Percentiles rank a stretch among this genome's conserved stretches.
Evolutionary conservation across 2,888 invertebrate species (phyloP).

Genomic region (Tribolium freemani): DNA sequence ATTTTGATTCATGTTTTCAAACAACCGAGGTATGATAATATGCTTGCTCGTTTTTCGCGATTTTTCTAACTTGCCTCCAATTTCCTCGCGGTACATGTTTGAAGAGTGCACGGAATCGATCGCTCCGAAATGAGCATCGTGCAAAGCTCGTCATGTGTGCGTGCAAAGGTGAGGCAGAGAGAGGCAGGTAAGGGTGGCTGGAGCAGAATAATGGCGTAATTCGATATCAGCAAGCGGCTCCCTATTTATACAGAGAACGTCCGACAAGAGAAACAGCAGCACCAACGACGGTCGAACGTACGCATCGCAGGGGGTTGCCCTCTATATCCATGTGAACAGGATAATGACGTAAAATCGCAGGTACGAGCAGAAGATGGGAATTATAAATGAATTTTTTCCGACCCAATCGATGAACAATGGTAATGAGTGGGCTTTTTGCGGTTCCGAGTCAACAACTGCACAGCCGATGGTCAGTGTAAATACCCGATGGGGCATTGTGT

Average conservation of each 20-base stretch:
- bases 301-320: constrained; percentile 32
- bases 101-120: neutral
- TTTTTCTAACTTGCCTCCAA: no score
- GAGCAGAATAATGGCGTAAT: constrained; percentile 64
- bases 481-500: constrained; percentile 51
- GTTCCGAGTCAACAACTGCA: constrained; percentile 53
- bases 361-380: constrained; percentile 2
- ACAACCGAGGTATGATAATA: no score
- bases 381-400: constrained; percentile 9
- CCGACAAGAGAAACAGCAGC: constrained; percentile 51
- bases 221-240: constrained; percentile 64
- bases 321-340: constrained; percentile 26
- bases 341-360: constrained; percentile 29
- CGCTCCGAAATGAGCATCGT: constrained; percentile 31
- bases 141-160: constrained; percentile 17
- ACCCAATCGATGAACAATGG: constrained; percentile 1
- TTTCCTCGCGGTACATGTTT: neutral
- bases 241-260: constrained; percentile 62
- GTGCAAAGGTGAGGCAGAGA: constrained; percentile 46
- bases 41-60: no score
- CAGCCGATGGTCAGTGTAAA: constrained; percentile 51
- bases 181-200: constrained; percentile 63
- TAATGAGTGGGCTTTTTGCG: constrained; percentile 39
- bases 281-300: constrained; percentile 41
- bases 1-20: no score